Evolutionary conservation across 2,888 invertebrate species (phyloP).

Genomic region (Acanthosepion pharaonis): DNA sequence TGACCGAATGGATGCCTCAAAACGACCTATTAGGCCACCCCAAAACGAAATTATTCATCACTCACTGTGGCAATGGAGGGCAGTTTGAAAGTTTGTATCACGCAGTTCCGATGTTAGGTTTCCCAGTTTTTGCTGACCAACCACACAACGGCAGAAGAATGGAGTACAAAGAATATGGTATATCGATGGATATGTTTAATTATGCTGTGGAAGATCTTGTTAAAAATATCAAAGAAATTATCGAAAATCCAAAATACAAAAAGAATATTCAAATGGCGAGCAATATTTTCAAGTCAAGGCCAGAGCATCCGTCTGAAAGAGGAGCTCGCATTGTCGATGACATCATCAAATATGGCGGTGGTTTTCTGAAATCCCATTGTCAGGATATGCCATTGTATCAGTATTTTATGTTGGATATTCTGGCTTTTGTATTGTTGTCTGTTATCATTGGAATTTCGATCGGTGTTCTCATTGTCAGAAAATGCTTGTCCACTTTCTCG

Average conservation of each 20-base stretch:
- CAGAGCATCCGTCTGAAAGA: conserved; percentile 41
- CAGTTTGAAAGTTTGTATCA: conserved; percentile 58
- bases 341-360: conserved; percentile 60
- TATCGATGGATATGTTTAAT: background rate
- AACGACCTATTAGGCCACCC: conserved; percentile 55
- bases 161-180: background rate
- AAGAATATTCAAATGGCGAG: conserved; percentile 45
- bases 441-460: background rate
- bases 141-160: conserved; percentile 50
- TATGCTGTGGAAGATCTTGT: background rate
- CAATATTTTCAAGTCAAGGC: conserved; percentile 42
- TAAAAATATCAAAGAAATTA: conserved; percentile 8
- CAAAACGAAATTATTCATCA: conserved; percentile 54
- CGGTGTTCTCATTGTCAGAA: background rate
- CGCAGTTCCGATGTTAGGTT: conserved; percentile 56
- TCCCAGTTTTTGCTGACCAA: conserved; percentile 56
- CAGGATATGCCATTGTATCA: conserved; percentile 59
- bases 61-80: conserved; percentile 57
- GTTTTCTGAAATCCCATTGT: conserved; percentile 57
- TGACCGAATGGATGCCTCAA: conserved; percentile 54
- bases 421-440: background rate
- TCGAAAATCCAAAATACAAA: conserved; percentile 40
- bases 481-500: background rate
- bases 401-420: conserved; percentile 55
- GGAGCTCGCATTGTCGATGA: conserved; percentile 46